These are phyloP conservation scores for Tilapia sparmanii DNA, from an alignment of 2,113 vertebrate species.

Conservation along the genomic window DNA sequence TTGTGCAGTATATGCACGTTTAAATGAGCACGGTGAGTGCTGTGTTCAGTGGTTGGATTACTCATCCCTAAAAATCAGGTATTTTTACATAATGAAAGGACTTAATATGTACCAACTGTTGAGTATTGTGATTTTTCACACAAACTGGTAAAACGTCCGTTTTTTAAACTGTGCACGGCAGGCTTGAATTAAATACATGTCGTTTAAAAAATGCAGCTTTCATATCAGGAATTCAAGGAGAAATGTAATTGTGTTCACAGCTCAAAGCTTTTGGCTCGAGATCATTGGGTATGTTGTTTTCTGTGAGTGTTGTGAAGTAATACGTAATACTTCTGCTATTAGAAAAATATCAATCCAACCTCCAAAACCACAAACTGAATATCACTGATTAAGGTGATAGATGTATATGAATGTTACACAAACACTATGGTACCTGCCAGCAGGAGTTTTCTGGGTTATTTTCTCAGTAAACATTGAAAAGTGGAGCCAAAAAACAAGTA, in stretches of 20 bases:
- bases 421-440: fast-evolving
- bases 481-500: not conserved
- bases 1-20: not conserved
- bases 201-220: not conserved
- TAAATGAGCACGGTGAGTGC: not conserved
- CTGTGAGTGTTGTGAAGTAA: not conserved
- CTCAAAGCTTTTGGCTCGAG: fast-evolving
- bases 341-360: not conserved
- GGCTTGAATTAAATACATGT: not conserved
- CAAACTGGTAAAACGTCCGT: fast-evolving
- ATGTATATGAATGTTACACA: not conserved
- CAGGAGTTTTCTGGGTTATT: not conserved
- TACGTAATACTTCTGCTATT: not conserved
- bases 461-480: not conserved
- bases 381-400: not conserved
- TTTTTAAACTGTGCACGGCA: not conserved
- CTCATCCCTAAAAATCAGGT: not conserved
- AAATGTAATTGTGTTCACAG: not conserved
- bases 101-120: not conserved
- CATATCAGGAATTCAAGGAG: not conserved
- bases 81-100: not conserved
- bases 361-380: not conserved
- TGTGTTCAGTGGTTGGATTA: not conserved
- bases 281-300: not conserved
- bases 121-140: not conserved